Percentiles rank a stretch among this genome's conserved stretches.
phyloP scores from a whole-genome alignment of 2,888 invertebrate species.

The Apocheima hispidaria region DNA sequence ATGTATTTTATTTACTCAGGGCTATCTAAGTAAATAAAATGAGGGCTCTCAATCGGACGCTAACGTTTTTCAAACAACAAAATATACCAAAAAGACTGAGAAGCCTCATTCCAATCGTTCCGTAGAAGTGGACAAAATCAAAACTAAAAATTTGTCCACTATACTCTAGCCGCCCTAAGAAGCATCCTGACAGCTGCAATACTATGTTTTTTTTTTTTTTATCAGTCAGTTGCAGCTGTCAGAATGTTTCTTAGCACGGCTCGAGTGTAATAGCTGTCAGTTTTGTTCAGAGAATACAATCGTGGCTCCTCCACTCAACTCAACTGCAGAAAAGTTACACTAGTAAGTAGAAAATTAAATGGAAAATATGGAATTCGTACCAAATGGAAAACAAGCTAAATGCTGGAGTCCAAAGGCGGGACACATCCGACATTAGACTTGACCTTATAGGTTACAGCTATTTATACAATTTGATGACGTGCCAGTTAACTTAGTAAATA shows the following conservation, averaged over 20 bases:
- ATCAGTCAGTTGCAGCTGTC: no score
- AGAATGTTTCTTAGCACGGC: no score
- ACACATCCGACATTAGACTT: no score
- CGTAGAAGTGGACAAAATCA: not conserved
- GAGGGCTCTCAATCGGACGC: conserved; percentile 8
- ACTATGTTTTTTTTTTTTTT: no score
- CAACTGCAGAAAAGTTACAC: not conserved
- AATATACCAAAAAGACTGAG: not conserved
- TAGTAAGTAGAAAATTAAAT: no score
- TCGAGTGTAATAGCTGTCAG: not conserved
- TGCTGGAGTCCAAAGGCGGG: no score
- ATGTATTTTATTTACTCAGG: not conserved
- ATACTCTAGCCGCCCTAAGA: no score
- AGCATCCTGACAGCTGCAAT: no score
- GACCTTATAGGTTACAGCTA: no score
- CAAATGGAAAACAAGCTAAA: no score
- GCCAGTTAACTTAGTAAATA: not conserved
- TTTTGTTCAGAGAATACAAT: not conserved
- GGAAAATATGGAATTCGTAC: no score
- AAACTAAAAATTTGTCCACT: not conserved
- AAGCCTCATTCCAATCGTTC: not conserved
- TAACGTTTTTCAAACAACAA: not conserved
- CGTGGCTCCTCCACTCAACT: not conserved
- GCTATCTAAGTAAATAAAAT: not conserved
- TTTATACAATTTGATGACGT: no score